phyloP scores from a whole-genome alignment of 2,797 vertebrate genomes.

The Ceryle rudis region DNA sequence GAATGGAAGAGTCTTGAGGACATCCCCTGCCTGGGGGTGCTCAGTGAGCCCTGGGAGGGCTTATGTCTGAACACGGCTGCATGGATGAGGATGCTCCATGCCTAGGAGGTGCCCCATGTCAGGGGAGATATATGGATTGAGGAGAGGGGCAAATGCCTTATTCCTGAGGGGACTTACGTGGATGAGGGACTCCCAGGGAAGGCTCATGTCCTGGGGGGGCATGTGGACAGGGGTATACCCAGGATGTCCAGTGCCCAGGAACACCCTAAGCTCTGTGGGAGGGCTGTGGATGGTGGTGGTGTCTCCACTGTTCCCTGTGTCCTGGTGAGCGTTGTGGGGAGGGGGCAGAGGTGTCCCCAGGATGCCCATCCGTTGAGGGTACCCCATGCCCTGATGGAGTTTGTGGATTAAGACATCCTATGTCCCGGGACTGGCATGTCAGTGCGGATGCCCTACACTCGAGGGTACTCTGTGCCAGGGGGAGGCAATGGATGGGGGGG shows the following conservation, averaged over 20 bases:
- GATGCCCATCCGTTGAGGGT: background rate
- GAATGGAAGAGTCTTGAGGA: background rate
- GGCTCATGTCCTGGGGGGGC: background rate
- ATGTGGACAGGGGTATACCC: background rate
- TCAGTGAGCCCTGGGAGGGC: background rate
- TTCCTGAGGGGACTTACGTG: fast-evolving
- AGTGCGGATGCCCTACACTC: background rate
- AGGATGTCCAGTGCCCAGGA: background rate
- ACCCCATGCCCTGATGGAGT: background rate
- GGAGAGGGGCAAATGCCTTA: background rate
- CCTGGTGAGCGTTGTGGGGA: background rate
- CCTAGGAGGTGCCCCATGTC: background rate
- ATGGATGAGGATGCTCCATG: background rate
- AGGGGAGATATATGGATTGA: background rate
- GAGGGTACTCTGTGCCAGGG: too few relatives aligned
- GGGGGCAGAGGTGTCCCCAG: background rate
- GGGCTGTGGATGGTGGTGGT: background rate
- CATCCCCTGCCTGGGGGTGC: background rate
- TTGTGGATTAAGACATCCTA: background rate
- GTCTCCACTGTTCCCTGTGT: background rate
- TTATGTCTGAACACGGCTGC: background rate
- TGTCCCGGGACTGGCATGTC: background rate
- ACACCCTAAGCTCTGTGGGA: background rate
- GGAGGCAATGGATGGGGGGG: too few relatives aligned
- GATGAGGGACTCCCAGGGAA: background rate